Base-by-base conservation (phyloP, 2,888 invertebrate genomes). In the Callyntrura guangdongensis region DNA sequence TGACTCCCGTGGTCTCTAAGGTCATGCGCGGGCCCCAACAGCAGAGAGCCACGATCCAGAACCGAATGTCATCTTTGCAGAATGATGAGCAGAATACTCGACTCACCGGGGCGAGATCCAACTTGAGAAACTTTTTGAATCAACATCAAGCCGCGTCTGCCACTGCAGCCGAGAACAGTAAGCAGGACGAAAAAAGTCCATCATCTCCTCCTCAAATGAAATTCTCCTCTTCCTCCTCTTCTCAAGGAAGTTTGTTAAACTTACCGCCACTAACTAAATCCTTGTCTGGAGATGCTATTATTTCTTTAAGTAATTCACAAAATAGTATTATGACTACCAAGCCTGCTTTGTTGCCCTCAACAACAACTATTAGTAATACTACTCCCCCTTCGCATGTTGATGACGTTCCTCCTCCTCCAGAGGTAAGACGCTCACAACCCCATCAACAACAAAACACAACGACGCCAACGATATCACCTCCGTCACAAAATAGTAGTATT, bases 11-110 rank as follows among this genome's bases (percentile, higher is more conserved):
- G 91, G 96, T 97, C 91, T 96, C 96, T 79, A 96, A 96, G 94
- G 97, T 97, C n/a, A 97, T 97, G 97, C 95, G 96, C 81, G 97
- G 97, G 0, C 97, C 97, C 0, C 96, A 97, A 90, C 96, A 96
- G 90, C 97, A 97, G 94, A 96, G 96, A 92, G 97, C 97, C 53
- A 96, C 97, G 17, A 96, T 97, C 20, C 95, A 92, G 12, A 89
- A 92, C 47, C 81, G 93, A 86, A 90, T 94, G 59, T 90, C 91
- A 1, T 92, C 92, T 9, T 25, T 92, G 14, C 91, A 91, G 47
- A 90, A 91, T 25, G 90, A 92, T 0, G 59, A 89, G n/a, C 92
- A 86, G 36, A 61, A 84, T 11, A 90, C 91, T 0, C 64, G 93
- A 69, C 87, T 93, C 12, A 90, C 92, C 0, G 92, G 88, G 53